Evolutionary conservation across 2,113 vertebrate genomes (phyloP), one percentile per base, ranked within the genome.

Genomic region (Struthio camelus): DNA sequence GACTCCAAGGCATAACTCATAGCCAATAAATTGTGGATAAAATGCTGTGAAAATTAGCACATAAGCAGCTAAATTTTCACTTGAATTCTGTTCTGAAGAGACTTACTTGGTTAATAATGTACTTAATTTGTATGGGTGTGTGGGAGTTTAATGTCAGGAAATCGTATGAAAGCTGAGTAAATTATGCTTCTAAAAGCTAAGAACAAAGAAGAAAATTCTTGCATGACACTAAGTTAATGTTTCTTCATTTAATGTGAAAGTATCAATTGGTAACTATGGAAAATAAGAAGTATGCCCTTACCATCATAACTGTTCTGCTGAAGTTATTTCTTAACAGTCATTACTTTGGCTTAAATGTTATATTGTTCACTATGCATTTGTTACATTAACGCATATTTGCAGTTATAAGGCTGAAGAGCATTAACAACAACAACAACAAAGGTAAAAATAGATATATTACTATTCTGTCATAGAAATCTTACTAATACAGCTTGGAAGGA

Each of bases 81-180:
- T 94, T 87, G 77, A 93, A 81, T 89, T 96, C 81, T 59, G 46
- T 86, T 97, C 84, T 96, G 73, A 95, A 96, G 96, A 97, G 90
- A 88, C 82, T 92, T 95, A 70, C 80, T 93, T 97, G 80, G 78
- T 95, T 97, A 97, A 98, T 97, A 97, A 96, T 94, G 94, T 97
- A 95, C 96, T 97, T 97, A 93, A 97, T 98, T 97, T 96, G 93
- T 90, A 97, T 76, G 79, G 38, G 80, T 96, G 96, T 88, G 97
- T 98, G 89, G 98, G 98, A 97, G 97, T 97, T 97, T 94, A 96
- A 95, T 97, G 97, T 97, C 97, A 98, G 90, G 80, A 96, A 96
- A 96, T 96, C 85, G 42, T 87, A 86, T 92, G 78, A 92, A 89
- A 97, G 80, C 67, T 93, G 94, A 78, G 94, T 94, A 96, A 97